Evolutionary conservation across 2,113 vertebrate genomes (phyloP), one percentile per base, ranked within the genome.

Genomic region (Meleagris gallopavo): DNA sequence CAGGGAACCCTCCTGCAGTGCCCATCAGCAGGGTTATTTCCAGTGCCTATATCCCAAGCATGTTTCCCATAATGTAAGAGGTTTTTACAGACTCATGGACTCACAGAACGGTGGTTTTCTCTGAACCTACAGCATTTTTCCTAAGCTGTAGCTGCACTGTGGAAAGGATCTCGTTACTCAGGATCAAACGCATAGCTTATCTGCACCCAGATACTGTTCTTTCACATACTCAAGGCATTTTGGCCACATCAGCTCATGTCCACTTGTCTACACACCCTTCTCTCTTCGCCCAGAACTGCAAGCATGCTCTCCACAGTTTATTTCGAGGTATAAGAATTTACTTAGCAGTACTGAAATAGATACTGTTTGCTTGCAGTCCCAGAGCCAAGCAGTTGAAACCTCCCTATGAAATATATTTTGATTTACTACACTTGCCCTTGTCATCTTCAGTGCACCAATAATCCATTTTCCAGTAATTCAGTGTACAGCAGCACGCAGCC

Each of bases 261-360:
- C 88, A 34, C 30, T 57, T 5, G 27, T 13, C 40, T 45, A 40
- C 20, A 41, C 50, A 24, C 50, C 69, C 83, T 65, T 10, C 93
- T 77, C 83, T 52, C 73, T 73, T 34, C 45, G 60, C 86, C 83
- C 77, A 62, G 58, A 62, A 69, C 76, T 62, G 38, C 4, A 32
- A 22, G 9, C 38, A 57, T 10, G 34, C 82, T 87, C 40, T 13
- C 66, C 66, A 38, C 6, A 1, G 92, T 88, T 96, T 95, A 96
- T 95, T 94, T 95, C 88, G 3, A 95, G 92, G 88, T 69, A 25
- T 29, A 89, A 94, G 95, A 93, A 93, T 94, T 96, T 87, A 90
- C 90, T 95, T 25, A 84, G 90, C 78, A 71, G 88, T 13, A 94
- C 92, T 85, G 92, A 95, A 96, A 96, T 94, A 93, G 94, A 94